Base-by-base conservation (phyloP, 2,113 vertebrate species). In the Climacteris rufus region DNA sequence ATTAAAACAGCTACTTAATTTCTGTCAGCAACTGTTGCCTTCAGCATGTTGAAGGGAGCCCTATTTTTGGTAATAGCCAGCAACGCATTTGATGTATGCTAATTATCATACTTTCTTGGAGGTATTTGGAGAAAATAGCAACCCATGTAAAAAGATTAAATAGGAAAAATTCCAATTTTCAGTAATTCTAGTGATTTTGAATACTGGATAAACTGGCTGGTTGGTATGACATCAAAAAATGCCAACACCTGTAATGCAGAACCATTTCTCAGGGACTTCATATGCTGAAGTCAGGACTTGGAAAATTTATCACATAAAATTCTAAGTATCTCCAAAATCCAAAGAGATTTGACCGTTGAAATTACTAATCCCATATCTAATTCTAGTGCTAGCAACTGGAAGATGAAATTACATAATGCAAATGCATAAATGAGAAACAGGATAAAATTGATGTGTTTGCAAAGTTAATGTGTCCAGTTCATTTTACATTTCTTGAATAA, bases 1-100 rank as follows among this genome's bases (percentile, higher is more conserved):
- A 77, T 86, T 90, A 61, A 93, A 90, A 57, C 37, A 93, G 82
- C 75, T 90, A 40, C 76, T 96, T 90, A 60, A 93, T 96, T 88
- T 88, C 79, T 90, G 83, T 92, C 85, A 83, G 85, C 65, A 93
- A 80, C 79, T 83, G 75, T 95, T 90, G 66, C 92, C 75, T 92
- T 93, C 71, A 83, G 59, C 37, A 5, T 31, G 25, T 83, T 83
- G 85, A 94, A 95, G 92, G 59, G 63, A 88, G 25, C 30, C 54
- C 54, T 93, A 27, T 72, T 83, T 95, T 94, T 86, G 75, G 45
- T 57, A 80, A 53, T 49, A 90, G 63, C 59, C 45, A 94, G 59
- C 45, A 76, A 69, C 22, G 45, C 12, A 30, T 80, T 88, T 77
- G 78, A 69, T 72, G 18, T 45, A 23, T 83, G 50, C 47, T 94